Evolutionary conservation across 2,888 invertebrate species (phyloP).

Genomic region (Elegia similella): DNA sequence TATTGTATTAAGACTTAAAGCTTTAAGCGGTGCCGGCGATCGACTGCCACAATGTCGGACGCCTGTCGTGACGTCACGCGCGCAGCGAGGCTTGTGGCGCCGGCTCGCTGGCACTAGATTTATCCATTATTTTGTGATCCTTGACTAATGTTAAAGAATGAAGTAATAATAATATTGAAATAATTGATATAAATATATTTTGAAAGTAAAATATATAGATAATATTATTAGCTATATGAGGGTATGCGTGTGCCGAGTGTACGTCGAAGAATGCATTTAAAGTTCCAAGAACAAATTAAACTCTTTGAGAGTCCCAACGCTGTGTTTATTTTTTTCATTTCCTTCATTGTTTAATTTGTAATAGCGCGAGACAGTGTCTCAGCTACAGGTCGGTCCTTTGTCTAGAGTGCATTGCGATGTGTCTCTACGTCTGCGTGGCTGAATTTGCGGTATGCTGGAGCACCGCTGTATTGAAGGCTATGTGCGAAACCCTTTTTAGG

Average conservation of each 20-base stretch:
- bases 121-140: constrained; percentile 47
- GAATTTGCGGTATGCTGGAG: too few species aligned
- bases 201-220: constrained; percentile 32
- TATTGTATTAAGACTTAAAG: constrained; percentile 43
- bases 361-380: neutral
- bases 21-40: constrained; percentile 41
- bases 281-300: constrained; percentile 70
- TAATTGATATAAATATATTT: constrained; percentile 41
- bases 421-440: too few species aligned
- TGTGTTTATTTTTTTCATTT: constrained; percentile 6
- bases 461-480: too few species aligned
- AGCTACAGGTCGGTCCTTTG: constrained; percentile 4
- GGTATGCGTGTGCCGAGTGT: constrained; percentile 35
- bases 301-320: constrained; percentile 57
- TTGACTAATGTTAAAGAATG: constrained; percentile 37
- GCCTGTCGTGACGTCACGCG: constrained; percentile 7
- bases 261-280: constrained; percentile 47
- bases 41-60: neutral
- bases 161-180: constrained; percentile 24
- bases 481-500: too few species aligned
- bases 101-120: constrained; percentile 21
- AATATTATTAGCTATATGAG: constrained; percentile 23
- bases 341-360: neutral
- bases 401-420: neutral
- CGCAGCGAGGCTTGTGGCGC: constrained; percentile 19